Evolutionary conservation across 2,113 vertebrate species (phyloP).

Genomic region (Eurypyga helias): DNA sequence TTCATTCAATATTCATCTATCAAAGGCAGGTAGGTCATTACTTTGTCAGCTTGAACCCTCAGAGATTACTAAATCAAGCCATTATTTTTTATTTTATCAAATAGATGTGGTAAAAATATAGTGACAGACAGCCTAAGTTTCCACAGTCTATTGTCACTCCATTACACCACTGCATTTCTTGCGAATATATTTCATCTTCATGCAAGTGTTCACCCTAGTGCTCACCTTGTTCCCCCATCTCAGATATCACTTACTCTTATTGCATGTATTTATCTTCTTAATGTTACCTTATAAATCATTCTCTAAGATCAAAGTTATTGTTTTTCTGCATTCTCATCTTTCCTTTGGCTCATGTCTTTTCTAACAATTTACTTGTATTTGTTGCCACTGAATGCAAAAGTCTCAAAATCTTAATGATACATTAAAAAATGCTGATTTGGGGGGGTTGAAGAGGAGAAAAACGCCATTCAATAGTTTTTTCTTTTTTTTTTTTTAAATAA

Average conservation of each 20-base stretch:
- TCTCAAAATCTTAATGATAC: neutral
- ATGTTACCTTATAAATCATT: neutral
- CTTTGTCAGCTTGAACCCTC: neutral
- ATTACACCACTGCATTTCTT: neutral
- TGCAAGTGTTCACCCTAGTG: neutral
- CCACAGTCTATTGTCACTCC: neutral
- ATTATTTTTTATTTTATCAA: neutral
- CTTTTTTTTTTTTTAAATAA: neutral
- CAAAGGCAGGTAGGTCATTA: neutral
- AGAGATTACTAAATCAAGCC: neutral
- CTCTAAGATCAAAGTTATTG: neutral
- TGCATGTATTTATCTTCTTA: neutral
- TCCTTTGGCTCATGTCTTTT: neutral
- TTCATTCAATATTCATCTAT: neutral
- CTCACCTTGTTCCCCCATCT: neutral
- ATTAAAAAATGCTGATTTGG: accelerated
- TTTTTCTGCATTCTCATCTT: neutral
- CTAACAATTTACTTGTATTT: neutral
- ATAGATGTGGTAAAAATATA: neutral
- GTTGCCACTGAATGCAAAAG: neutral
- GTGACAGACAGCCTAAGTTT: neutral
- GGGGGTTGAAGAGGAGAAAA: neutral
- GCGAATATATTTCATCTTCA: neutral
- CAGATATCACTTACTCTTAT: neutral
- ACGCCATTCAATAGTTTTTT: neutral